A percentile compares a stretch with the other conserved stretches of the same genome.
Evolutionary conservation across 2,113 vertebrate species (phyloP).

Genomic region (Plecotus auritus): DNA sequence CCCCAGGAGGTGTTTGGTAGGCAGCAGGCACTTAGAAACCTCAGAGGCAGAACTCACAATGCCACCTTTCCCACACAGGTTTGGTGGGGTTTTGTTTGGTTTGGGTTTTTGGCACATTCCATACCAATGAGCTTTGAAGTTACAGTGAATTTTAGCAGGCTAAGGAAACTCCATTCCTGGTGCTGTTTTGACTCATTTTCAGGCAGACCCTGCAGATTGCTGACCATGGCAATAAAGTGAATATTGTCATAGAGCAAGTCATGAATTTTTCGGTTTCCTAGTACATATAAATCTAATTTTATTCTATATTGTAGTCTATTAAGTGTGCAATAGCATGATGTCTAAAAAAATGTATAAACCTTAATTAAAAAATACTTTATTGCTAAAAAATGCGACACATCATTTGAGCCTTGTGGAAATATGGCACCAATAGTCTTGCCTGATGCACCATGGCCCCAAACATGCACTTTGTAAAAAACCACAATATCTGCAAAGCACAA

Average conservation of each 20-base stretch:
- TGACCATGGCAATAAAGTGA: not conserved
- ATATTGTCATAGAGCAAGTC: not conserved
- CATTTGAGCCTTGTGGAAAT: not conserved
- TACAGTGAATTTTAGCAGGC: not conserved
- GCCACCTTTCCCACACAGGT: not conserved
- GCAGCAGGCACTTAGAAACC: not conserved
- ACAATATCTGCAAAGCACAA: not conserved
- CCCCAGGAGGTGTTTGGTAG: not conserved
- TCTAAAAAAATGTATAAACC: not conserved
- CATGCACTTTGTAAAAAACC: not conserved
- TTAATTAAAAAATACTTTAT: not conserved
- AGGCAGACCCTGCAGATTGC: too few species aligned
- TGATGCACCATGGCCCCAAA: not conserved
- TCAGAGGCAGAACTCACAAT: not conserved
- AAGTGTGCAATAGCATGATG: too few species aligned
- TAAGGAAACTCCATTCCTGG: not conserved
- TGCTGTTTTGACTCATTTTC: not conserved
- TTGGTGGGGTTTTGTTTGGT: not conserved
- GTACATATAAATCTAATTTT: too few species aligned
- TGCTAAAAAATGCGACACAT: not conserved
- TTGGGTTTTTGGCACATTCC: not conserved
- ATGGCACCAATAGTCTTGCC: not conserved
- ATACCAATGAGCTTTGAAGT: not conserved
- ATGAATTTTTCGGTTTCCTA: not conserved
- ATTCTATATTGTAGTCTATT: not conserved